Conservation (phyloP, 1,140 invertebrate species). For the Drosophila busckii region DNA sequence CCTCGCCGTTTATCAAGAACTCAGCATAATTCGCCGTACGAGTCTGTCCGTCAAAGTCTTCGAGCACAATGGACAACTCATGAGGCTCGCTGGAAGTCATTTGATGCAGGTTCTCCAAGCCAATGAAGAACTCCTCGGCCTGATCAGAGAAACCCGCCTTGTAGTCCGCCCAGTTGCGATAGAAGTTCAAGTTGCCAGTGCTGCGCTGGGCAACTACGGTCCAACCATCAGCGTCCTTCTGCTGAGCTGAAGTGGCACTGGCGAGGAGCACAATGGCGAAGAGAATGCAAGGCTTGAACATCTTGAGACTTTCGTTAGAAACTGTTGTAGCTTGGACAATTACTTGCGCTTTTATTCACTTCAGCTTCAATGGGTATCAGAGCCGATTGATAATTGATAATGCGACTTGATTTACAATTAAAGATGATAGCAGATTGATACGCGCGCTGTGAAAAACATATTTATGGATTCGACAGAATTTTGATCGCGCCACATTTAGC, state of each 20-base stretch:
- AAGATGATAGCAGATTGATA: no score
- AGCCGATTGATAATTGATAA: no score
- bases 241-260: not conserved
- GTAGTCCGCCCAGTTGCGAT: slow-evolving; percentile 82
- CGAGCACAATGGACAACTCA: slow-evolving; percentile 82
- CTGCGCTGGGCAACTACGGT: slow-evolving; percentile 82
- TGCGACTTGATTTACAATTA: no score
- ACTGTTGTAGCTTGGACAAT: no score
- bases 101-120: slow-evolving; percentile 81
- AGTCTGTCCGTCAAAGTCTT: slow-evolving; percentile 80
- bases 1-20: slow-evolving; percentile 83
- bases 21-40: slow-evolving; percentile 82
- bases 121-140: slow-evolving; percentile 82
- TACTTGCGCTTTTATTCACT: no score
- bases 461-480: no score
- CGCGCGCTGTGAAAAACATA: no score
- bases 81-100: slow-evolving; percentile 81
- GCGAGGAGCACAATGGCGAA: not conserved
- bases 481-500: no score
- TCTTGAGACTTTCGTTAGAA: no score
- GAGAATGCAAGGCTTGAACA: not conserved
- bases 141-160: slow-evolving; percentile 82
- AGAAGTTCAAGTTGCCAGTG: slow-evolving; percentile 82
- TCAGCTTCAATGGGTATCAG: no score
- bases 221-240: slow-evolving; percentile 79